phyloP scores from a whole-genome alignment of 2,888 invertebrate genomes.

The Dichetophora obliterata region DNA sequence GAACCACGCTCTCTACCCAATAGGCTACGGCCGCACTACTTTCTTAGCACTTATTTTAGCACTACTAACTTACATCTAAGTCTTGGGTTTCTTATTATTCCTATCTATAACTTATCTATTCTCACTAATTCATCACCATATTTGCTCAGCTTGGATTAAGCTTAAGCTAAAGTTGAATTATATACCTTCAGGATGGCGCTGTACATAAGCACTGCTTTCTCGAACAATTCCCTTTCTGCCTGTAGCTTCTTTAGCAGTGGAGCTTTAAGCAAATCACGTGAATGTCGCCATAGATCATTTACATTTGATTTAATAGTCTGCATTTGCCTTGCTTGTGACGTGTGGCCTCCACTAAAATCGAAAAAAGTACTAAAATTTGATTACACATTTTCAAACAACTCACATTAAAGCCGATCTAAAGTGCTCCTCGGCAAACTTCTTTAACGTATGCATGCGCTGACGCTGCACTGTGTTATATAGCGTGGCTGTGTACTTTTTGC shows the following conservation, averaged over 20 bases:
- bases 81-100: too few relatives aligned
- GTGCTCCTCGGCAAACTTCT: constrained; percentile 85
- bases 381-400: constrained; percentile 22
- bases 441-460: constrained; percentile 84
- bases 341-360: constrained; percentile 66
- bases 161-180: too few relatives aligned
- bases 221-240: constrained; percentile 78
- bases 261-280: constrained; percentile 84
- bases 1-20: too few relatives aligned
- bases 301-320: constrained; percentile 76
- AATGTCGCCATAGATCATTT: constrained; percentile 86
- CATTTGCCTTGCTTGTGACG: constrained; percentile 73
- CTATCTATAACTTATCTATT: too few relatives aligned
- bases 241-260: constrained; percentile 84
- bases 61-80: too few relatives aligned
- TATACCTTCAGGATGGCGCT: constrained; percentile 82
- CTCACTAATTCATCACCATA: too few relatives aligned
- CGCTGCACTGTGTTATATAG: constrained; percentile 75
- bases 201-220: constrained; percentile 82
- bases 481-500: constrained; percentile 69
- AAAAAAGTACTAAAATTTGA: constrained; percentile 43
- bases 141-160: too few relatives aligned
- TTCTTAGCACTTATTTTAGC: too few relatives aligned
- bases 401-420: constrained; percentile 73
- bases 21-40: too few relatives aligned